Percentiles rank a stretch among this genome's conserved stretches.
These are phyloP conservation scores for Luperina testacea DNA, from an alignment of 2,888 invertebrate genomes.

Conservation along the genomic window DNA sequence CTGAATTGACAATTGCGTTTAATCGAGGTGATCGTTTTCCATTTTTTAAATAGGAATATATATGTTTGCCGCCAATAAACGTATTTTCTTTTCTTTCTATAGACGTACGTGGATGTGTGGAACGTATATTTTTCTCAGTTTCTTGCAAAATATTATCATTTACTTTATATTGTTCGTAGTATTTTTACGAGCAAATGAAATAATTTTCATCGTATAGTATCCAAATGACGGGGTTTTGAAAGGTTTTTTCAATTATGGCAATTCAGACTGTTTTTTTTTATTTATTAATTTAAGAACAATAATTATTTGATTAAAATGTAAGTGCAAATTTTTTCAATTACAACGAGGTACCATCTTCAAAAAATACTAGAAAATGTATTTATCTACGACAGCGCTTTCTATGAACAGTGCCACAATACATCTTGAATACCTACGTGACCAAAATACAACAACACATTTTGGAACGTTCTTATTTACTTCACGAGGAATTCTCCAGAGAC, in stretches of 20 bases:
- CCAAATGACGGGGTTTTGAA: background rate
- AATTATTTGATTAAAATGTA: background rate
- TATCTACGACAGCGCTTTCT: background rate
- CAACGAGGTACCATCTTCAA: too few species aligned
- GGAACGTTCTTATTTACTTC: constrained; percentile 23
- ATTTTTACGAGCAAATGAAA: background rate
- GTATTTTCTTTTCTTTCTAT: too few species aligned
- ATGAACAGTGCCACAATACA: background rate
- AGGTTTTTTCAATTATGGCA: background rate
- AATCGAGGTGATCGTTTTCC: constrained; percentile 7
- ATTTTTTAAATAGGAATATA: constrained; percentile 15
- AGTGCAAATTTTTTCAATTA: background rate
- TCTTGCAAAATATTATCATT: background rate
- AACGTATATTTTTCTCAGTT: background rate
- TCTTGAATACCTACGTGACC: background rate
- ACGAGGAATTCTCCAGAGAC: background rate
- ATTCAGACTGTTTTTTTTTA: background rate
- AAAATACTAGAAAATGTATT: background rate
- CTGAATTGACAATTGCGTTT: constrained; percentile 7
- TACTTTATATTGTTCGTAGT: background rate
- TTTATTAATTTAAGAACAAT: too few species aligned
- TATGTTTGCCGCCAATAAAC: too few species aligned
- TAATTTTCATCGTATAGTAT: background rate
- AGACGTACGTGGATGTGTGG: too few species aligned
- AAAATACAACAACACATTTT: constrained; percentile 7